Base-by-base conservation (phyloP, 2,797 vertebrate genomes). In the Kryptopterus vitreolus region DNA sequence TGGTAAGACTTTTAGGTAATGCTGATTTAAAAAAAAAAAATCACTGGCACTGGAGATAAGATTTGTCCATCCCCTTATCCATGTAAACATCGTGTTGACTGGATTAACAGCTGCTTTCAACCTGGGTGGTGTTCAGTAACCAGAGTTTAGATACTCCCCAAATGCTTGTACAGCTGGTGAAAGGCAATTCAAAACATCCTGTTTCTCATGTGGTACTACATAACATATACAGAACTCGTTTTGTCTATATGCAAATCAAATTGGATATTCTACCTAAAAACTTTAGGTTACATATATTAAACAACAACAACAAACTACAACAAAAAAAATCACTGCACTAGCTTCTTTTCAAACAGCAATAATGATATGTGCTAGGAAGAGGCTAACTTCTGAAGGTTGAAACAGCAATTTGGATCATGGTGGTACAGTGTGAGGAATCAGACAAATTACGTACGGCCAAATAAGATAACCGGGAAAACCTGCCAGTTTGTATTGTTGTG, bases 91-190 rank as follows among this genome's bases (percentile, higher is more conserved):
- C 46, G 35, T 31, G 22, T 8, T 38, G 48, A 6, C 46, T 66
- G 46, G 48, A 65, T 33, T 31, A 50, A 24, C n/a, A 1, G 26
- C 52, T 66, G 4, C 18, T 53, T 31, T 53, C 24, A 9, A 2
- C 9, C 48, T 57, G 48, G 8, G 29, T 4, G 46, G 46, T 38
- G 69, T 73, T 73, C 69, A 61, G 31, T 65, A 48, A 63, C 22
- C 24, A 53, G 16, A 72, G 22, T 31, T 61, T 24, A 55, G 50
- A 22, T 72, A 29, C 69, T 55, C 15, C 65, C 15, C 26, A 13
- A 52, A 52, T 70, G 68, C 68, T 50, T 50, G 46, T 70, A 50
- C 46, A 71, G 69, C 50, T 53, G 24, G 48, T 31, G 46, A 52
- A 52, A 3, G 24, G 24, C 24, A 15, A 71, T n/a, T 59, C 53